Evolutionary conservation across 1,140 invertebrate genomes (phyloP).

Genomic region (Coboldia fuscipes): DNA sequence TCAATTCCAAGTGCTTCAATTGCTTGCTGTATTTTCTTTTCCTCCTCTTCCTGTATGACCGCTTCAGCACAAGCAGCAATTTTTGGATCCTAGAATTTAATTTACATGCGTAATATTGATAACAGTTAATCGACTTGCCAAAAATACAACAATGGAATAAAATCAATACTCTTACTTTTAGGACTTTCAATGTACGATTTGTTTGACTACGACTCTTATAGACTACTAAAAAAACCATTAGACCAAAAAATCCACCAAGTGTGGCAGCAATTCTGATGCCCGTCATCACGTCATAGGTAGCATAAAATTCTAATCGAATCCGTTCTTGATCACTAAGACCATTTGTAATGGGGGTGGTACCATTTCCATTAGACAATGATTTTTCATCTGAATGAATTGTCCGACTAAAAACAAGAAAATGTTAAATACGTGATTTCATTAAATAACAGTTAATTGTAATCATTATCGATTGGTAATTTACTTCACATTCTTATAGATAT

Average conservation of each 20-base stretch:
- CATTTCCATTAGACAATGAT: background rate
- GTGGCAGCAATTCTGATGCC: constrained; percentile 72
- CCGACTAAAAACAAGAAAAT: too few relatives aligned
- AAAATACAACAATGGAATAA: background rate
- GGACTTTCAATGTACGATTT: constrained; percentile 35
- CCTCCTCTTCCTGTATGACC: constrained; percentile 55
- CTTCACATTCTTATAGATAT: too few relatives aligned
- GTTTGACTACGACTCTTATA: constrained; percentile 66
- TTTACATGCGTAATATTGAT: background rate
- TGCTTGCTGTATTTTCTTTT: constrained; percentile 43
- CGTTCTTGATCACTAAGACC: constrained; percentile 28
- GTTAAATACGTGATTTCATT: too few relatives aligned
- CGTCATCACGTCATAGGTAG: constrained; percentile 79
- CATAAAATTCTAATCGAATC: constrained; percentile 58
- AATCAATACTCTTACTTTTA: constrained; percentile 9
- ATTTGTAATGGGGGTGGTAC: too few relatives aligned
- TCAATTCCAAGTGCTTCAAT: constrained; percentile 41
- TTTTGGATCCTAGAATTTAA: constrained; percentile 27
- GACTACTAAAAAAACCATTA: constrained; percentile 69
- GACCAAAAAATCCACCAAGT: constrained; percentile 64
- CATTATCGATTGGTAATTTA: too few relatives aligned
- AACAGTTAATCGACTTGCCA: background rate
- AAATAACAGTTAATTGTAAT: too few relatives aligned
- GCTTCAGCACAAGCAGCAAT: constrained; percentile 40
- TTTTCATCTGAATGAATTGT: too few relatives aligned